Conservation (phyloP, 2,797 vertebrate species). For the Adelosebastes latens region DNA sequence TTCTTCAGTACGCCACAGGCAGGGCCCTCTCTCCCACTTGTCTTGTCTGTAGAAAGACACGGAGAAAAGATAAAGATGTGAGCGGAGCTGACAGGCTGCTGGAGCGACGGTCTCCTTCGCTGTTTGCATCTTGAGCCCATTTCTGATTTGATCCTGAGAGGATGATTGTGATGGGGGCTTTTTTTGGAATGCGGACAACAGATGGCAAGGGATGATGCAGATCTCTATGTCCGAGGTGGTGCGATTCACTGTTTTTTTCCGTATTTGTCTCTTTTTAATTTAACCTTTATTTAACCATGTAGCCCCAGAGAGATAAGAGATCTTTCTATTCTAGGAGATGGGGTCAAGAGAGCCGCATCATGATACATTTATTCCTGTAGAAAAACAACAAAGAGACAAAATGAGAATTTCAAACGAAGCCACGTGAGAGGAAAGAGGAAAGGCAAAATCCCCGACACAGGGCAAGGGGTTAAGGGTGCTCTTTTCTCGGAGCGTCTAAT, state of each 20-base stretch:
- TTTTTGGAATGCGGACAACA: slow-evolving; percentile 30
- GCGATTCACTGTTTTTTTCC: background rate
- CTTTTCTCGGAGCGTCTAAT: background rate
- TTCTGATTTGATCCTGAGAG: slow-evolving; percentile 75
- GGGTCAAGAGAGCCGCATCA: slow-evolving; percentile 39
- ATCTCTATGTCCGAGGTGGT: slow-evolving; percentile 39
- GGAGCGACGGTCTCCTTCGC: slow-evolving; percentile 51
- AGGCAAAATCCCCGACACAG: slow-evolving; percentile 7
- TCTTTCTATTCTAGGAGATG: slow-evolving; percentile 31
- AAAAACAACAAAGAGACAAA: slow-evolving; percentile 22
- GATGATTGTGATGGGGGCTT: slow-evolving; percentile 58
- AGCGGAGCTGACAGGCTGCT: slow-evolving; percentile 73
- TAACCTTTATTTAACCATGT: slow-evolving; percentile 60
- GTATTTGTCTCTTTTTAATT: slow-evolving; percentile 65
- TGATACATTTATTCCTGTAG: background rate
- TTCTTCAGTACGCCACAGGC: slow-evolving; percentile 70
- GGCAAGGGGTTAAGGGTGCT: slow-evolving; percentile 30
- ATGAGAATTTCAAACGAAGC: slow-evolving; percentile 38
- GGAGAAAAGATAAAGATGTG: slow-evolving; percentile 75
- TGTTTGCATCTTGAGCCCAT: slow-evolving; percentile 60
- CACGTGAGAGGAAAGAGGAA: background rate
- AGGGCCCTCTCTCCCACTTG: slow-evolving; percentile 70
- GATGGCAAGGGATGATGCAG: slow-evolving; percentile 48
- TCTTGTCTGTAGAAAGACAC: slow-evolving; percentile 65
- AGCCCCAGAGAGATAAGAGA: slow-evolving; percentile 32